These are phyloP conservation scores for Brenthis hecate DNA, from an alignment of 2,888 invertebrate genomes.

Conservation along the genomic window DNA sequence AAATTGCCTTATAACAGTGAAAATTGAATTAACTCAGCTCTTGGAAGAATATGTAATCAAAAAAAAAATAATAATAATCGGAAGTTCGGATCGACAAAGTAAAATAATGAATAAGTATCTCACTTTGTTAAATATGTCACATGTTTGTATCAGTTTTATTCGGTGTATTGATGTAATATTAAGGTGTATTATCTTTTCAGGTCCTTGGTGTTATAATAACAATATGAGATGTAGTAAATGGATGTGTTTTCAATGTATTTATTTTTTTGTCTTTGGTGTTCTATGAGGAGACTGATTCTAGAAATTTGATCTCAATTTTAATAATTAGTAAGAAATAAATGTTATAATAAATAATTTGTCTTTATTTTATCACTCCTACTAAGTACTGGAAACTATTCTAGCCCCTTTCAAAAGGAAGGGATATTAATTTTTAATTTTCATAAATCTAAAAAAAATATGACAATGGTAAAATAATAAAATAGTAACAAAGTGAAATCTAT, in stretches of 20 bases:
- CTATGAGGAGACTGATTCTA: constrained; percentile 14
- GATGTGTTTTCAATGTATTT: constrained; percentile 3
- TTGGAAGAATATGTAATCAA: background rate
- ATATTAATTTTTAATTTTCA: no score
- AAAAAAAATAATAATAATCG: no score
- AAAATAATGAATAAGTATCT: background rate
- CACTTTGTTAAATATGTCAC: background rate
- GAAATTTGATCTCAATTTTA: constrained; percentile 3
- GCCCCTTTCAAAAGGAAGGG: no score
- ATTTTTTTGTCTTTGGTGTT: constrained; percentile 1
- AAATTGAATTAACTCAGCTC: background rate
- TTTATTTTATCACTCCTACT: background rate
- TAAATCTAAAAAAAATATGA: no score
- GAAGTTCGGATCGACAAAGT: background rate
- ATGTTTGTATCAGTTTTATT: background rate
- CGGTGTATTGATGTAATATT: background rate
- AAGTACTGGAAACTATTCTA: no score
- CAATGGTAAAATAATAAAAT: no score
- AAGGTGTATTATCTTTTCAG: background rate
- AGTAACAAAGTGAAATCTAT: no score
- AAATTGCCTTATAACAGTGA: background rate
- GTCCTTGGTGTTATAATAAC: background rate
- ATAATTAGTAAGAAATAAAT: background rate
- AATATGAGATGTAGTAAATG: background rate
- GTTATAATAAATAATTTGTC: constrained; percentile 1